Evolutionary conservation across 35 echinoderm and acorn worm species (phyloP).

Genomic region (Apostichopus parvimensis): DNA sequence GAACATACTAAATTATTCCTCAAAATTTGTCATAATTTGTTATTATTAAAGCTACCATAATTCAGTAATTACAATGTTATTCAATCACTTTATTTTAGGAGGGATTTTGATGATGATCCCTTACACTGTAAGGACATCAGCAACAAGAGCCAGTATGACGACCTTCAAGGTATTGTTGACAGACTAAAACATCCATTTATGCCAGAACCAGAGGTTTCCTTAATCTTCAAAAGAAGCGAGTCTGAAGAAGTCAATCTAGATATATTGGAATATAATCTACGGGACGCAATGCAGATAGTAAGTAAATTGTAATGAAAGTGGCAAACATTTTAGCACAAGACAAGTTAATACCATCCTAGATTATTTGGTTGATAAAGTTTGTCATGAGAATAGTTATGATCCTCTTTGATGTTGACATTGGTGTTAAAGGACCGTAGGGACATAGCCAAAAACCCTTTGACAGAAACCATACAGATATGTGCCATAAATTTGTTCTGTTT

Average conservation of each 20-base stretch:
- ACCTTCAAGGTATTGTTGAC: conserved; percentile 72
- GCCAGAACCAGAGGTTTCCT: conserved; percentile 97
- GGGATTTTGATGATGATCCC: conserved; percentile 67
- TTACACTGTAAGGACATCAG: conserved; percentile 77
- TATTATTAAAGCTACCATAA: too few species aligned
- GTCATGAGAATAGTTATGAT: not conserved
- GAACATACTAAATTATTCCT: too few species aligned
- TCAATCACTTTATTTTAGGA: not conserved
- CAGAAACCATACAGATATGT: too few species aligned
- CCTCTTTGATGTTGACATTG: not conserved
- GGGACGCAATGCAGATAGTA: conserved; percentile 80
- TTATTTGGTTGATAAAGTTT: not conserved
- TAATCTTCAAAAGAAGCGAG: conserved; percentile 95
- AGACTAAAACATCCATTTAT: conserved; percentile 73
- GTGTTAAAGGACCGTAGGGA: not conserved
- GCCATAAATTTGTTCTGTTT: too few species aligned
- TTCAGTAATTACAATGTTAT: too few species aligned
- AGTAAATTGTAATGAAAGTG: conserved; percentile 15
- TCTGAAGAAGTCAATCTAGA: conserved; percentile 85
- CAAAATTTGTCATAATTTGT: too few species aligned
- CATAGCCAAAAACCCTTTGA: too few species aligned
- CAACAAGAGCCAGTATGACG: conserved; percentile 78
- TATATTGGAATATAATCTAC: conserved; percentile 73
- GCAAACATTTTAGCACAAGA: too few species aligned
- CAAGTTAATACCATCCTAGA: not conserved